Evolutionary conservation across 2,888 invertebrate genomes (phyloP).

Genomic region (Oegoconia quadripuncta): DNA sequence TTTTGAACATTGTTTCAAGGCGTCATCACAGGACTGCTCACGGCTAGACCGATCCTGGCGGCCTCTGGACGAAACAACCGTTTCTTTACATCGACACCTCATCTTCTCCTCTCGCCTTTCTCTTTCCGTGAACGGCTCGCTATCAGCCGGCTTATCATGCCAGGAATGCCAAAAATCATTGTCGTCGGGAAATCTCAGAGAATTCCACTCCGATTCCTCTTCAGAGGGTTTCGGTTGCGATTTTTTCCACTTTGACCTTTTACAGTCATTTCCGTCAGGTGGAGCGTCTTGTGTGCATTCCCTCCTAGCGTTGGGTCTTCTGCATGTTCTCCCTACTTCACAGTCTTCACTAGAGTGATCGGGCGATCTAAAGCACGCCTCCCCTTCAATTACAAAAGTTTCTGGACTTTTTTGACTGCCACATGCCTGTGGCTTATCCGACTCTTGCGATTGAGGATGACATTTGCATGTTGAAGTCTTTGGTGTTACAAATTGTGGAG

Average conservation of each 20-base stretch:
- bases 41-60: not conserved
- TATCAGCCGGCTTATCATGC: not conserved
- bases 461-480: not conserved
- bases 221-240: conserved; percentile 2
- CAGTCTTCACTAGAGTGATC: not conserved
- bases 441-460: not conserved
- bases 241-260: not conserved
- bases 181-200: conserved; percentile 16
- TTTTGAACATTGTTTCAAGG: conserved; percentile 27
- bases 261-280: not conserved
- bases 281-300: not conserved
- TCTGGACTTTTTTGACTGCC: too few species aligned
- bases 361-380: not conserved
- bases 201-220: conserved; percentile 12
- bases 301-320: too few species aligned
- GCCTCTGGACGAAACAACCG: conserved; percentile 13
- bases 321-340: not conserved
- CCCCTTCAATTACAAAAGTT: too few species aligned
- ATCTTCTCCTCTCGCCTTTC: conserved; percentile 21
- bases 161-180: conserved; percentile 20
- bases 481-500: not conserved
- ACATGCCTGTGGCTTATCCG: too few species aligned
- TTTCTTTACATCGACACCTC: conserved; percentile 25
- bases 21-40: conserved; percentile 7
- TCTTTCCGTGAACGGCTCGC: conserved; percentile 15